Base-by-base conservation (phyloP, 2,797 vertebrate genomes). In the Helarctos malayanus region DNA sequence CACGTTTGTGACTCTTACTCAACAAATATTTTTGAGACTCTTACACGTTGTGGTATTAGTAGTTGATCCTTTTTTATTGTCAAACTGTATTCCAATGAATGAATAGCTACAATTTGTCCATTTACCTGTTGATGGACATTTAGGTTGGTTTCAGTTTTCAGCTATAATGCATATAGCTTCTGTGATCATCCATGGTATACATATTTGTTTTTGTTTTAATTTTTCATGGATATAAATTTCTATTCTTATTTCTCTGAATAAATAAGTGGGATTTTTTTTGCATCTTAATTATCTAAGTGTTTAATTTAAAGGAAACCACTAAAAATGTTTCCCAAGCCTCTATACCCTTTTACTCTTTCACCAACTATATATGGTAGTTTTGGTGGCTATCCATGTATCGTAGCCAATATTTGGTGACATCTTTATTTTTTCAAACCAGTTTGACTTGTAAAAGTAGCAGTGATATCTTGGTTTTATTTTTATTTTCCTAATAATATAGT, bases 21-120 rank as follows among this genome's bases (percentile, higher is more conserved):
- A 78, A 47, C 18, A 83, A 78, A 59, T 69, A 68, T 52, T 82
- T 85, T 88, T 89, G n/a, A 89, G n/a, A 83, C 35, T 69, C 41
- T 14, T 79, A 38, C 7, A 56, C 56, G n/a, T 25, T 89, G 7
- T 38, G 18, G 3, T 47, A 38, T 63, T 71, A 45, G 45, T 85
- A 89, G 18, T 13, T 92, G 29, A 2, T 38, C 81, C 1, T 3
- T 65, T 95, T 95, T 25, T 25, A 19, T 83, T 68, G 12, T 16
- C 29, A 23, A 38, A 73, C 45, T 38, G 13, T 89, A 45, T 52
- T 68, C 7, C 59, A 59, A 1, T 38, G 45, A 71, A 45, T 45
- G 25, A 69, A 41, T 69, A 54, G 38, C 18, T 35, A 52, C 4
- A 63, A 38, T 83, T 82, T 65, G 32, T 54, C 23, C 8, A 29